Conservation (phyloP, 2,113 vertebrate species). For the Clinocottus analis region DNA sequence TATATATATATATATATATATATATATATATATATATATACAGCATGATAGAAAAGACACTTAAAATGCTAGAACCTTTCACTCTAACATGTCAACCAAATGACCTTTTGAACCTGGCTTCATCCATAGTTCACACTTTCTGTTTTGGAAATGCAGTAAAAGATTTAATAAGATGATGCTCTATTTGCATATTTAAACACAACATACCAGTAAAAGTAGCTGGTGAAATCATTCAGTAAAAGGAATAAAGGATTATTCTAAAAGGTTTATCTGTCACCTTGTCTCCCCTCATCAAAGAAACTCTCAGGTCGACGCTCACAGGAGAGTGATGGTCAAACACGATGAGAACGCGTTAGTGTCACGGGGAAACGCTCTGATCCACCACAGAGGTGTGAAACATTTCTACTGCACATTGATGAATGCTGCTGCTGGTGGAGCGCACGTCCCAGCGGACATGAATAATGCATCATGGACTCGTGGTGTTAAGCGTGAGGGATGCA, state of each 20-base stretch:
- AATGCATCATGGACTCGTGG: conserved; percentile 35
- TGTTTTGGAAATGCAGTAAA: too few relatives aligned
- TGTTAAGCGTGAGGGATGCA: conserved; percentile 16
- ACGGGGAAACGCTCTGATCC: neutral
- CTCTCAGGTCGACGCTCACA: neutral
- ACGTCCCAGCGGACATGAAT: conserved; percentile 37
- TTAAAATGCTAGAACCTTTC: neutral
- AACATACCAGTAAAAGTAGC: too few relatives aligned
- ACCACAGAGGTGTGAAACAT: conserved; percentile 41
- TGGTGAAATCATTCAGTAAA: neutral
- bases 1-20: too few relatives aligned
- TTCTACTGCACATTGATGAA: conserved; percentile 44
- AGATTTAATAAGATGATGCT: too few relatives aligned
- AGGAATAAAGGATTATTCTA: too few relatives aligned
- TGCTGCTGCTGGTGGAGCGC: conserved; percentile 45
- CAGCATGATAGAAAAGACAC: neutral
- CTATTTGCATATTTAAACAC: too few relatives aligned
- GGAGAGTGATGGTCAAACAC: neutral
- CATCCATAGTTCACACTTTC: too few relatives aligned
- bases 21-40: too few relatives aligned
- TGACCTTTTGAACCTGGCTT: neutral
- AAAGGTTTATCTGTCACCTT: too few relatives aligned
- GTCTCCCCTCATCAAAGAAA: neutral
- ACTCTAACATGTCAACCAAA: neutral
- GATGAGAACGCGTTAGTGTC: neutral